Base-by-base conservation (phyloP, 2,113 vertebrate genomes). In the Deroptyus accipitrinus region DNA sequence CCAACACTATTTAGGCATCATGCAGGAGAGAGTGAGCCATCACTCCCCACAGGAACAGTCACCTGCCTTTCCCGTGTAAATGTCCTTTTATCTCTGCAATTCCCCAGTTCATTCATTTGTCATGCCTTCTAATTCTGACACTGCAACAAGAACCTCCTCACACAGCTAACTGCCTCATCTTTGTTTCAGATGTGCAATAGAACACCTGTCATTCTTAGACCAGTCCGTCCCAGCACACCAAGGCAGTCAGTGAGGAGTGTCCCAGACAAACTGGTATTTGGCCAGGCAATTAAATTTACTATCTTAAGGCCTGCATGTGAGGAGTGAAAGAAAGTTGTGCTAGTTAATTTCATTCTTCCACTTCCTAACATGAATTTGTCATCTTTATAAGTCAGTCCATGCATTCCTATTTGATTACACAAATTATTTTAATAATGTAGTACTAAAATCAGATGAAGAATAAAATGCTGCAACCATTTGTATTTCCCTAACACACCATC, bases 201-300 rank as follows among this genome's bases (percentile, higher is more conserved):
- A 57, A 64, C 9, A 28, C 20, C 4, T 4, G 5, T 9, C 8
- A 42, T 15, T 17, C 24, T 69, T 48, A 63, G 19, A 74, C 23
- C 9, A 35, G 20, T 6, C 16, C 9, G n/a, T 11, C 33, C 24
- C 37, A 51, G 15, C 20, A 25, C 30, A 59, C 24, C 0, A 0
- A 48, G 24, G n/a, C 33, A 90, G 15, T 7, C 5, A 16, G 23
- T 18, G 16, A 76, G 2, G 7, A 55, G 12, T 6, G 8, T n/a
- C 22, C n/a, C 39, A 54, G 23, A 42, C 12, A 59, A 76, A 35
- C 20, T 20, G 28, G 1, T 31, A 63, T 31, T 44, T 27, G 52
- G 11, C 11, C 23, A 57, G 5, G 17, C 39, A 83, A 73, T 42
- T 35, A 55, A 67, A 49, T 17, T 31, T 42, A 37, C 2, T 67